phyloP scores from a whole-genome alignment of 2,113 vertebrate genomes.

The Noturus placidus region DNA sequence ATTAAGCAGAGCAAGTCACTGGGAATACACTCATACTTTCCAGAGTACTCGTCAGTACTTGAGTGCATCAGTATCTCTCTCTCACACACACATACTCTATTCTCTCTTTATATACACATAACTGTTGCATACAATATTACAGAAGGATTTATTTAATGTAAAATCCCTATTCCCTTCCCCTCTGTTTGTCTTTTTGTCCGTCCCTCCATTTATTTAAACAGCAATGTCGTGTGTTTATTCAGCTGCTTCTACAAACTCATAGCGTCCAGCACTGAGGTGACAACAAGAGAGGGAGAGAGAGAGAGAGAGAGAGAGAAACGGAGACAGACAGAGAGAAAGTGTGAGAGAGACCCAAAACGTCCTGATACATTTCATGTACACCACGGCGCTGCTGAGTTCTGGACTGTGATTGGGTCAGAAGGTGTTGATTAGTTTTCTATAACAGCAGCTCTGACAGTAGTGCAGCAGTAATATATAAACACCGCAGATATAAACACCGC shows the following conservation, averaged over 20 bases:
- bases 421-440: neutral
- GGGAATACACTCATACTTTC: conserved; percentile 1
- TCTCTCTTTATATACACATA: neutral
- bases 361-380: neutral
- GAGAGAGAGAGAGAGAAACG: neutral
- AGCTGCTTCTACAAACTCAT: neutral
- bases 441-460: neutral
- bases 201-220: conserved; percentile 21
- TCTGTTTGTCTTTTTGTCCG: neutral
- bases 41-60: neutral
- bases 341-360: neutral
- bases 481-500: too few relatives aligned
- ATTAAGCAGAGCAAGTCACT: neutral
- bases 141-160: neutral
- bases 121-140: neutral
- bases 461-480: too few relatives aligned
- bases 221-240: neutral
- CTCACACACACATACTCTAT: too few relatives aligned
- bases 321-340: neutral
- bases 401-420: neutral
- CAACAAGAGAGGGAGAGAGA: neutral
- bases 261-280: conserved; percentile 7
- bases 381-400: neutral
- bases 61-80: neutral
- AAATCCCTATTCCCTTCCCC: too few relatives aligned